Evolutionary conservation across 2,797 vertebrate genomes (phyloP).

Genomic region (Capromys pilorides): DNA sequence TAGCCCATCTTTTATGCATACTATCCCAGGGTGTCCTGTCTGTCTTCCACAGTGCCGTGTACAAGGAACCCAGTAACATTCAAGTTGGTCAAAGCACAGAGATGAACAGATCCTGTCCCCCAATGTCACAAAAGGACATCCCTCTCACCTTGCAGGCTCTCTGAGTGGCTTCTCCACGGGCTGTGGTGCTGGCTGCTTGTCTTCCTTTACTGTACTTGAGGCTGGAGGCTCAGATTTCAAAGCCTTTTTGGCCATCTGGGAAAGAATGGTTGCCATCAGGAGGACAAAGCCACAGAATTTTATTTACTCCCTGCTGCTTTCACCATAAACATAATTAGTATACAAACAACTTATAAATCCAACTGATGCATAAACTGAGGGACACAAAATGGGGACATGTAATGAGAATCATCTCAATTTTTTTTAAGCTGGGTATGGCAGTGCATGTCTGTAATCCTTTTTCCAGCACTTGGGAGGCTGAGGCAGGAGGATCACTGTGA

Average conservation of each 20-base stretch:
- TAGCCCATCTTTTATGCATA: not conserved
- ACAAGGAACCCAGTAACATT: not conserved
- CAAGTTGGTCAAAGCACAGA: not conserved
- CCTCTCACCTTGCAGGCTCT: constrained; percentile 78
- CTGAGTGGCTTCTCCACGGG: constrained; percentile 62
- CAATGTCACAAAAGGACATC: not conserved
- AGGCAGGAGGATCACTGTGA: too few species aligned
- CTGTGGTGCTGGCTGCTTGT: constrained; percentile 59
- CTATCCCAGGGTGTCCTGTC: not conserved
- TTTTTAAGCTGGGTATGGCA: not conserved
- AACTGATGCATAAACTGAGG: constrained; percentile 18
- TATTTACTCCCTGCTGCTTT: not conserved
- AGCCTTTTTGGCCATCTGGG: constrained; percentile 82
- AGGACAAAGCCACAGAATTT: rapidly evolving
- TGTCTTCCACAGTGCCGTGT: not conserved
- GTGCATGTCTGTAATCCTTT: too few species aligned
- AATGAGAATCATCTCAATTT: not conserved
- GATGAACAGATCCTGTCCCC: not conserved
- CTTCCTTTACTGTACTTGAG: constrained; percentile 35
- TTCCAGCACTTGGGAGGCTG: too few species aligned
- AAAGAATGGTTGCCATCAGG: constrained; percentile 15
- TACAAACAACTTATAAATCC: constrained; percentile 57
- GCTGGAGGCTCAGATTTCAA: constrained; percentile 66
- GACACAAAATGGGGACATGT: not conserved
- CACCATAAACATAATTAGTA: constrained; percentile 21